Percentiles rank a stretch among this genome's conserved stretches.
Evolutionary conservation across 1,140 invertebrate genomes (phyloP).

Genomic region (Paralvinella palmiformis): DNA sequence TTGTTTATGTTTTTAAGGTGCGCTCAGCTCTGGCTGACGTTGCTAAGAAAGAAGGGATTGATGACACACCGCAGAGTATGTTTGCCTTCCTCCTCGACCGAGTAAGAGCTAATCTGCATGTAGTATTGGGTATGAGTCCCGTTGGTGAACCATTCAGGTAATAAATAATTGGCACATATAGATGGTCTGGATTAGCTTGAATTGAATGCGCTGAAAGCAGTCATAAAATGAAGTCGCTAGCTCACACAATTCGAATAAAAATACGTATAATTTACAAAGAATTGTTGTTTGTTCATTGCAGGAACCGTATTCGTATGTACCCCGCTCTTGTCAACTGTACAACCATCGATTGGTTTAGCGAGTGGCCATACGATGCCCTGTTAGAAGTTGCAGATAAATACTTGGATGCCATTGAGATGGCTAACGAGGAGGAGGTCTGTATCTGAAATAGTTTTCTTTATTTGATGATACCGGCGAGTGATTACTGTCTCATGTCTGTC

Average conservation of each 20-base stretch:
- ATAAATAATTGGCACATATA: too few species aligned
- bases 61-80: constrained; percentile 59
- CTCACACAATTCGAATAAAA: too few species aligned
- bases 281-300: constrained; percentile 51
- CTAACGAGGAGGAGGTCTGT: constrained; percentile 43
- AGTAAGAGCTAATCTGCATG: constrained; percentile 69
- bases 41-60: constrained; percentile 60
- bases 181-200: too few species aligned
- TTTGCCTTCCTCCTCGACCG: constrained; percentile 71
- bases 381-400: constrained; percentile 63
- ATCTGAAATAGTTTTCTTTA: background rate
- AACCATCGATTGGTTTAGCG: constrained; percentile 81
- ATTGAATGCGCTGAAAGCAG: too few species aligned
- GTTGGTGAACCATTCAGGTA: constrained; percentile 66
- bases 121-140: constrained; percentile 78
- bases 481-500: too few species aligned
- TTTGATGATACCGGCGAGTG: background rate
- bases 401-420: constrained; percentile 36
- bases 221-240: too few species aligned
- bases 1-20: constrained; percentile 54
- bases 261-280: too few species aligned
- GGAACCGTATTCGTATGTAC: constrained; percentile 74
- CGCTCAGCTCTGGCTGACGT: constrained; percentile 62
- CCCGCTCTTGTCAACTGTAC: constrained; percentile 77
- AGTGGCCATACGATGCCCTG: constrained; percentile 80